Conservation (phyloP, 2,113 vertebrate species). For the Parotia lawesii region DNA sequence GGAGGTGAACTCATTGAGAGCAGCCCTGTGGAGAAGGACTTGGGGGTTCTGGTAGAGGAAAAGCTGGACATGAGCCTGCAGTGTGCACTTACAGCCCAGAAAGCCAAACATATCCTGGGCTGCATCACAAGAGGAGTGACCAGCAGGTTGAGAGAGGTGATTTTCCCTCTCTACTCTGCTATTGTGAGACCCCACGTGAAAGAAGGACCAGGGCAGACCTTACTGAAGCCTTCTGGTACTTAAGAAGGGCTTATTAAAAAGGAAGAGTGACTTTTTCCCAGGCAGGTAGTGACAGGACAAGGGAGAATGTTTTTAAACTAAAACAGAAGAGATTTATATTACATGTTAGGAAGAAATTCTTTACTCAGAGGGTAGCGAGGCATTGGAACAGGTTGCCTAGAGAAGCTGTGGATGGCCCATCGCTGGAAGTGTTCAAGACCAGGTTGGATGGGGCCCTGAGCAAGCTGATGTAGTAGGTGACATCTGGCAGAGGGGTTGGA, state of each 20-base stretch:
- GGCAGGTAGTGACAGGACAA: background rate
- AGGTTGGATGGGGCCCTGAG: background rate
- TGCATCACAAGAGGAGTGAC: background rate
- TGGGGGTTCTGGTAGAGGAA: background rate
- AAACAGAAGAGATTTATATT: background rate
- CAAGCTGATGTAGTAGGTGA: background rate
- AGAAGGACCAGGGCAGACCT: background rate
- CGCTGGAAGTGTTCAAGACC: background rate
- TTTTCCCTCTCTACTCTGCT: background rate
- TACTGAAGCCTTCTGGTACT: background rate
- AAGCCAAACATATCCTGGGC: background rate
- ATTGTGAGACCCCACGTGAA: background rate
- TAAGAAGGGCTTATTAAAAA: background rate
- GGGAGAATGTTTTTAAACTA: rapidly evolving
- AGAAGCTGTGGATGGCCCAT: background rate
- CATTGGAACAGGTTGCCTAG: background rate
- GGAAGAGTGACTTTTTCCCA: background rate
- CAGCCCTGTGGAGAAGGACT: too few relatives aligned
- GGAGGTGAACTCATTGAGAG: background rate
- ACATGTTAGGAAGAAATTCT: background rate
- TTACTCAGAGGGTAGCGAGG: background rate
- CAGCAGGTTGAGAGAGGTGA: background rate
- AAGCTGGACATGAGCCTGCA: background rate
- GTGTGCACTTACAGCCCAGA: rapidly evolving
- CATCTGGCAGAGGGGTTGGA: background rate